Conservation (phyloP, 2,888 invertebrate species). For the Subacronicta megacephala region DNA sequence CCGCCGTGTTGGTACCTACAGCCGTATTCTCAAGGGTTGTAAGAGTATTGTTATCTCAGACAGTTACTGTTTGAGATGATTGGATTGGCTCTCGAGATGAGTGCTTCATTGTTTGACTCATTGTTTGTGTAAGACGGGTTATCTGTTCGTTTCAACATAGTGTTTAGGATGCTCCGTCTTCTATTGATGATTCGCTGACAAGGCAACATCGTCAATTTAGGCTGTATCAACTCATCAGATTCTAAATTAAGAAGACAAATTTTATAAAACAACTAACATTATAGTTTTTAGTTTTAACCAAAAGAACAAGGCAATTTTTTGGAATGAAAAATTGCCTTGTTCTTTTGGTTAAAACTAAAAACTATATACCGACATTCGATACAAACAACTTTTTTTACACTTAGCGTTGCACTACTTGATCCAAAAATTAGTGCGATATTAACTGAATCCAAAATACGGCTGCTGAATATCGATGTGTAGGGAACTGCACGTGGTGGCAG, state of each 20-base stretch:
- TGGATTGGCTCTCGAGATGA: conserved; percentile 83
- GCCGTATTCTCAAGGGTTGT: conserved; percentile 85
- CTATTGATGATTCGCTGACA: conserved; percentile 25
- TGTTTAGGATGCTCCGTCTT: conserved; percentile 29
- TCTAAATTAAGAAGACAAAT: too few relatives aligned
- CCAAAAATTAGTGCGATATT: conserved; percentile 54
- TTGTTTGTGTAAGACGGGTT: conserved; percentile 65
- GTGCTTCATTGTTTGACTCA: conserved; percentile 78
- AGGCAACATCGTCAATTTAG: neutral
- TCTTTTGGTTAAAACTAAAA: neutral
- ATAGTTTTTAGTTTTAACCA: neutral
- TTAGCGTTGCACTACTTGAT: conserved; percentile 45
- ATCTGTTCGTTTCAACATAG: conserved; percentile 52
- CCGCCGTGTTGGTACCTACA: conserved; percentile 82
- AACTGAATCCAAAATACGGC: conserved; percentile 34
- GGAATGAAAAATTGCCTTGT: too few relatives aligned
- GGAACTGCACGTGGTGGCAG: conserved; percentile 59
- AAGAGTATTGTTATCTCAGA: conserved; percentile 79
- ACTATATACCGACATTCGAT: neutral
- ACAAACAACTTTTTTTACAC: conserved; percentile 7
- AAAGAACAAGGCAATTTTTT: too few relatives aligned
- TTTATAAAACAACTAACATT: too few relatives aligned
- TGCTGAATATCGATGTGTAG: conserved; percentile 57
- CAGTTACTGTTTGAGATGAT: conserved; percentile 87
- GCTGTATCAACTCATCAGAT: neutral